Base-by-base conservation (phyloP, 2,888 invertebrate species). In the Brachyptera risi region DNA sequence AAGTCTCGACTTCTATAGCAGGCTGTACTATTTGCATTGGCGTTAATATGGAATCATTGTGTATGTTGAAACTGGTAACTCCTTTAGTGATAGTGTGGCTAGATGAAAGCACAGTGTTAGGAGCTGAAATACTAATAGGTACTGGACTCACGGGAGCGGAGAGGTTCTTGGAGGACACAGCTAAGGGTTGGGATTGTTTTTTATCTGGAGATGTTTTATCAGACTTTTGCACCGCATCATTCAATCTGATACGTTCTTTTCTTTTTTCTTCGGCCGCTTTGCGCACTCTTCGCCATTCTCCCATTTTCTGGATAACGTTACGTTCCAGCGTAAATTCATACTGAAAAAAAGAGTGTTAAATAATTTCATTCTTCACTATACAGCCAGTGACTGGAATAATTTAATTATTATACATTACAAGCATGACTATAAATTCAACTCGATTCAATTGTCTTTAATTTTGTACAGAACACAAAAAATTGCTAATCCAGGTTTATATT, bases 281-380 rank as follows among this genome's bases (percentile, higher is more conserved):
- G 68, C 88, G 83, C 66, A 83, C 82, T 70, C 80, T 81, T 62
- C 83, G 81, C 79, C 87, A 87, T 73, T 88, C 86, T 63, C 80
- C 80, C 71, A 90, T 83, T 77, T 87, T 87, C 44, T 82, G 79
- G 66, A 89, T 76, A 44, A 90, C 85, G 66, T 84, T 85, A 62
- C 77, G 82, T 72, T 92, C 92, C 69, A 90, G 79, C 62, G 80
- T 81, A 71, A 90, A 90, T 73, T 90, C 83, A 71, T 88, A 90
- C 67, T 82, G 66, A 15, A 68, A 69, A 9, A 23, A 54, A 58
- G 2, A 9, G 9, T 23, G 13, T 3, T 27, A 40, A 38, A 31
- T 40, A 24, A 37, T 11, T 38, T n/a, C n/a, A n/a, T 23, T 7
- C n/a, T n/a, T 21, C 3, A 56, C 19, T 5, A 15, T 1, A 23